phyloP scores from a whole-genome alignment of 2,888 invertebrate species.

The Tetramorium bicarinatum region DNA sequence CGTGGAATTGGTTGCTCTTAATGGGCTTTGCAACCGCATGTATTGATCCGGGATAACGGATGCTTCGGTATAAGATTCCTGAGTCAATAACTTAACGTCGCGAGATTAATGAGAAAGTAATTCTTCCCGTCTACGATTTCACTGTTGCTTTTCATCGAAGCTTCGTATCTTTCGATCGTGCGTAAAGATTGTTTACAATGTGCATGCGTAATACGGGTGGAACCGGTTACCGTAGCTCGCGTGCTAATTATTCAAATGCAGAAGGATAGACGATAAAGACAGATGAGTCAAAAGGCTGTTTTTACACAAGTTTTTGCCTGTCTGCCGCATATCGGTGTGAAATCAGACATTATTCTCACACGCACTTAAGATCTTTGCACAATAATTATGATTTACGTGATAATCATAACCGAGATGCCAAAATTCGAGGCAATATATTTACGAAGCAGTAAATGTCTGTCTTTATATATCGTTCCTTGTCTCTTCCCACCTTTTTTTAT shows the following conservation, averaged over 20 bases:
- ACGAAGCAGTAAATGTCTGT: not conserved
- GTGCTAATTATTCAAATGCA: constrained; percentile 18
- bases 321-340: not conserved
- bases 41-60: not conserved
- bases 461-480: not conserved
- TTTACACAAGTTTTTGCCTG: constrained; percentile 3
- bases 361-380: not conserved
- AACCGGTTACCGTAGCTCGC: constrained; percentile 2
- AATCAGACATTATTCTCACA: not conserved
- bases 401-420: not conserved
- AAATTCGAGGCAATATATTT: constrained; percentile 3
- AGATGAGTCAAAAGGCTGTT: not conserved
- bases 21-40: not conserved
- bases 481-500: not conserved
- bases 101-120: not conserved
- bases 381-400: not conserved
- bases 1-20: constrained; percentile 9
- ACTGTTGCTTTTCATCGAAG: not conserved
- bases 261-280: not conserved
- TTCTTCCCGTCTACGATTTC: not conserved
- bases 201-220: constrained; percentile 1
- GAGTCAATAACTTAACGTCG: not conserved
- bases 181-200: not conserved
- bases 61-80: not conserved
- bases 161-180: not conserved